phyloP scores from a whole-genome alignment of 2,113 vertebrate species.

The Turdus rufiventris region DNA sequence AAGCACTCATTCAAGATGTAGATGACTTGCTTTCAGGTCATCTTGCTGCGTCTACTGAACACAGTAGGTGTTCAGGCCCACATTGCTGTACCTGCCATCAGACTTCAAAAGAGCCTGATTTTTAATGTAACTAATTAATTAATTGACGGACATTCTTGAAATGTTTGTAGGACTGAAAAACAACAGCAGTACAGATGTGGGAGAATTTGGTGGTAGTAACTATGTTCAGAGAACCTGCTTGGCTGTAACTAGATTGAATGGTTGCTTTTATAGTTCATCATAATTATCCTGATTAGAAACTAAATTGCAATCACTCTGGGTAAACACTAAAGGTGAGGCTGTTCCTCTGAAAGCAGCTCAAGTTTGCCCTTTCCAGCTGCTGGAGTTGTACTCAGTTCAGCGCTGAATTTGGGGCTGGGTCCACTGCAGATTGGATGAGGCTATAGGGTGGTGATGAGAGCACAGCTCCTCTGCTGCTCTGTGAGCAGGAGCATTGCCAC shows the following conservation, averaged over 20 bases:
- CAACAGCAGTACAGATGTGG: background rate
- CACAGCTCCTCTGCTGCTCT: background rate
- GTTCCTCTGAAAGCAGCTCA: background rate
- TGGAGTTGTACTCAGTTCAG: background rate
- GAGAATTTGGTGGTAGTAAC: background rate
- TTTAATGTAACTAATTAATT: background rate
- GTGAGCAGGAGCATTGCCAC: rapidly evolving
- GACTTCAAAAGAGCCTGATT: background rate
- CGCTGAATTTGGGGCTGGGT: background rate
- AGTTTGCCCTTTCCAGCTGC: background rate
- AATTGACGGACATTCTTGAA: background rate
- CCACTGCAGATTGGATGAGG: background rate
- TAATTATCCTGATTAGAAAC: background rate
- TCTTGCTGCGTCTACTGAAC: background rate
- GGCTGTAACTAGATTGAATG: background rate
- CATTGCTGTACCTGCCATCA: background rate
- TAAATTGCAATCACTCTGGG: background rate
- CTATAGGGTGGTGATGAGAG: background rate
- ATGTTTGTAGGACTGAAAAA: background rate
- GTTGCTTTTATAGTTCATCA: background rate
- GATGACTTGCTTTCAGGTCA: background rate
- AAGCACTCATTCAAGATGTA: background rate
- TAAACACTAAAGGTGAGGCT: background rate
- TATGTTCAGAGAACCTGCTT: background rate
- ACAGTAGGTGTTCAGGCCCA: background rate